These are phyloP conservation scores for Tenodera sinensis DNA, from an alignment of 2,888 invertebrate genomes.

Conservation along the genomic window DNA sequence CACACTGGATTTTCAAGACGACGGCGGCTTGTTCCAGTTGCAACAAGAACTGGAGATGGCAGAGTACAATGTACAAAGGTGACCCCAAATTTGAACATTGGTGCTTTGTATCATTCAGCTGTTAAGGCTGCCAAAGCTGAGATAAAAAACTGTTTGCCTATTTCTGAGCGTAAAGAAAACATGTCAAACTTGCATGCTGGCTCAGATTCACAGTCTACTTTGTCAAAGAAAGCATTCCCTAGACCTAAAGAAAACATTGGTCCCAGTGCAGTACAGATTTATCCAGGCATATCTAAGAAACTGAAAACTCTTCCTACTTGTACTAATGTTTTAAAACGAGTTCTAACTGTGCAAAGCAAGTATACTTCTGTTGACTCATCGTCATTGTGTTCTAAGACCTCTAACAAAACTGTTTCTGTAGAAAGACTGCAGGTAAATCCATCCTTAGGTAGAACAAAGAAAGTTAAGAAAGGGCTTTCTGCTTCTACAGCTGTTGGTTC, in stretches of 20 bases:
- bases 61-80: neutral
- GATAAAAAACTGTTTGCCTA: neutral
- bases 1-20: neutral
- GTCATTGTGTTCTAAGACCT: neutral
- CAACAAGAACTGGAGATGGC: neutral
- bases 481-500: neutral
- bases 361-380: slow-evolving; percentile 14
- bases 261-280: slow-evolving; percentile 22
- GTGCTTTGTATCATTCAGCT: neutral
- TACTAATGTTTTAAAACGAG: slow-evolving; percentile 24
- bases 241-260: slow-evolving; percentile 27
- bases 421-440: neutral
- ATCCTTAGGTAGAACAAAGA: neutral
- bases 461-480: neutral
- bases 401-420: neutral
- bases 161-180: slow-evolving; percentile 27
- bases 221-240: slow-evolving; percentile 12
- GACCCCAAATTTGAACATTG: neutral
- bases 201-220: slow-evolving; percentile 1
- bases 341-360: slow-evolving; percentile 22
- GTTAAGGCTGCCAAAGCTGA: neutral
- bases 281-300: slow-evolving; percentile 8
- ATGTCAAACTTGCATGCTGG: slow-evolving; percentile 8
- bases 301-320: slow-evolving; percentile 8
- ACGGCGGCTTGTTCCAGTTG: neutral